Evolutionary conservation across 2,797 vertebrate genomes (phyloP), one percentile per base, ranked within the genome.

Genomic region (Anguilla pacifica): DNA sequence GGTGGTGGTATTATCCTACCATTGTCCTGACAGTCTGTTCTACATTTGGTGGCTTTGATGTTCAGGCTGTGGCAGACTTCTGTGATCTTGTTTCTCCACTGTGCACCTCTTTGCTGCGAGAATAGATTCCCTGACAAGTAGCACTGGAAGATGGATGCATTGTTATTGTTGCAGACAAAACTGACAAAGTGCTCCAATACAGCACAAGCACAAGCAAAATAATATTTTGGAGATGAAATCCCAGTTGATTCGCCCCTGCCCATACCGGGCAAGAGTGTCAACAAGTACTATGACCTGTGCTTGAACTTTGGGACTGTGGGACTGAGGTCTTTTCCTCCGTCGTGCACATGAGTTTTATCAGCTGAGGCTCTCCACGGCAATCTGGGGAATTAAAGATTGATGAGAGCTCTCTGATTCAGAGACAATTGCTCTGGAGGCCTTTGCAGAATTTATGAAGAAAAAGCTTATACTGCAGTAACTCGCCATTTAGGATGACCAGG

Each of bases 311-410:
- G 93, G 90, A 90, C 83, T 91, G 89, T 90, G 81, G 90, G 90
- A 94, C 93, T 93, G 85, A 39, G 84, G 86, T 89, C 92, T 93
- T 84, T 55, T 91, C 93, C 92, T 86, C 67, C n/a, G 1, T 72
- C 49, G 35, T 55, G 43, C 64, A 28, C 43, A 6, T 74, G 15
- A 91, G 87, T 89, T 94, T 94, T 93, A 93, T 93, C 93, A 91
- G 72, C 91, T 86, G 90, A 64, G 86, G 91, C 93, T 92, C 93
- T 84, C 79, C 79, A 1, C 91, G 93, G 93, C 93, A 93, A 2
- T 87, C 93, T 93, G 94, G 95, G 90, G 91, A 91, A 95, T 95
- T 94, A 94, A 95, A 94, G 92, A 95, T 95, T 95, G 94, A 95
- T 95, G 94, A 95, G 91, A 88, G 92, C 95, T 93, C 94, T 96